Percentiles rank a stretch among this genome's conserved stretches.
phyloP scores from a whole-genome alignment of 1,140 invertebrate genomes.

The Lasaia peninsularis region DNA sequence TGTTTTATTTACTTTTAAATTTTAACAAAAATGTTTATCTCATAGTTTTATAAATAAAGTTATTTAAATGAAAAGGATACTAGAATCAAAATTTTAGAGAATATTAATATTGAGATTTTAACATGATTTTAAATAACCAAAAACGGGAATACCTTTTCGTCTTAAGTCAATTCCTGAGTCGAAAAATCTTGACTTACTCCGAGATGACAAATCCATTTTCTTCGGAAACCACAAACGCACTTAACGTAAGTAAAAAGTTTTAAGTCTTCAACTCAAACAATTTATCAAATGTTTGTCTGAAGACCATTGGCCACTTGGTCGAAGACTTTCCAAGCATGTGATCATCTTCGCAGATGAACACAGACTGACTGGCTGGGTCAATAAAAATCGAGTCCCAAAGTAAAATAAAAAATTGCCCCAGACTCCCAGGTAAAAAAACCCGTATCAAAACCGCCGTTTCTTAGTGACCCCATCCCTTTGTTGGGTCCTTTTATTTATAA shows the following conservation, averaged over 20 bases:
- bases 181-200: constrained; percentile 77
- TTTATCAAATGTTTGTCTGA: constrained; percentile 13
- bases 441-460: constrained; percentile 75
- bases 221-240: constrained; percentile 29
- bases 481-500: constrained; percentile 72
- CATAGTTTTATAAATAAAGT: no score
- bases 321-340: constrained; percentile 64
- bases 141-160: constrained; percentile 57
- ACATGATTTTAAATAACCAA: not conserved
- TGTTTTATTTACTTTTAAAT: no score
- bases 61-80: no score
- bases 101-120: no score
- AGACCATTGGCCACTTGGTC: constrained; percentile 57
- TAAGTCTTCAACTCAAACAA: constrained; percentile 25
- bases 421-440: constrained; percentile 68
- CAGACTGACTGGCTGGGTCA: constrained; percentile 69
- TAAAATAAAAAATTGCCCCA: constrained; percentile 65
- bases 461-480: constrained; percentile 76
- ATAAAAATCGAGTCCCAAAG: constrained; percentile 53
- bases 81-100: no score
- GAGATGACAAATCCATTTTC: constrained; percentile 70
- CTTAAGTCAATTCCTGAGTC: constrained; percentile 72
- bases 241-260: constrained; percentile 23
- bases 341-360: constrained; percentile 74
- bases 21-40: no score